These are phyloP conservation scores for Ibidorhyncha struthersii DNA, from an alignment of 2,113 vertebrate species.

Conservation along the genomic window DNA sequence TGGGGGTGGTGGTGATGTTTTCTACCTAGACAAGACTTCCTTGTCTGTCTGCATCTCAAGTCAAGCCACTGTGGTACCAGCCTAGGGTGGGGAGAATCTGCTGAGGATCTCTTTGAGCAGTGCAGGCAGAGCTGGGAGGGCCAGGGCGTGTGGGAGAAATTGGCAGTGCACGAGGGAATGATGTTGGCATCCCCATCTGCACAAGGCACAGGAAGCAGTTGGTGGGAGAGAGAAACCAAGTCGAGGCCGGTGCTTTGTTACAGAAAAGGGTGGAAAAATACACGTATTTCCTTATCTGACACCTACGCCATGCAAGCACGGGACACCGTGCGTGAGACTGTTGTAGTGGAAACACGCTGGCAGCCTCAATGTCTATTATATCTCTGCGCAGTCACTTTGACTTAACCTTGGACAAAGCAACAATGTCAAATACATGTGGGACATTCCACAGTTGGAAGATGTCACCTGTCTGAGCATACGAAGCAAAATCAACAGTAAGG, in stretches of 20 bases:
- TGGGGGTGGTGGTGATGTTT: neutral
- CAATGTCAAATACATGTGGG: neutral
- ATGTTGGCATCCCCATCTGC: neutral
- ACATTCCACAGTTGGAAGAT: neutral
- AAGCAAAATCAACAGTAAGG: neutral
- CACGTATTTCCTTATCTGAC: neutral
- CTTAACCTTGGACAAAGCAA: neutral
- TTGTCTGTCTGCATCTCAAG: neutral
- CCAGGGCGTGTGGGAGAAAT: neutral
- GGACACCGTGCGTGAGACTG: neutral
- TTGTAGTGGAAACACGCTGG: neutral
- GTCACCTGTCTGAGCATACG: neutral
- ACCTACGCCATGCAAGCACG: neutral
- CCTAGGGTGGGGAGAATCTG: neutral
- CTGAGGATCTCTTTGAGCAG: neutral
- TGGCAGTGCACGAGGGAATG: neutral
- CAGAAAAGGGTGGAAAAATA: neutral
- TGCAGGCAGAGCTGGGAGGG: neutral
- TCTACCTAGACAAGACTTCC: neutral
- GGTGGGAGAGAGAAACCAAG: neutral
- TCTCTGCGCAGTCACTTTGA: neutral
- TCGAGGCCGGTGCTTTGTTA: fast-evolving
- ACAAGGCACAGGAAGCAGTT: neutral
- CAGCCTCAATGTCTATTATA: neutral
- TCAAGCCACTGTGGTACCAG: neutral